phyloP scores from a whole-genome alignment of 2,113 vertebrate genomes.

The Phylloscopus whistleri region DNA sequence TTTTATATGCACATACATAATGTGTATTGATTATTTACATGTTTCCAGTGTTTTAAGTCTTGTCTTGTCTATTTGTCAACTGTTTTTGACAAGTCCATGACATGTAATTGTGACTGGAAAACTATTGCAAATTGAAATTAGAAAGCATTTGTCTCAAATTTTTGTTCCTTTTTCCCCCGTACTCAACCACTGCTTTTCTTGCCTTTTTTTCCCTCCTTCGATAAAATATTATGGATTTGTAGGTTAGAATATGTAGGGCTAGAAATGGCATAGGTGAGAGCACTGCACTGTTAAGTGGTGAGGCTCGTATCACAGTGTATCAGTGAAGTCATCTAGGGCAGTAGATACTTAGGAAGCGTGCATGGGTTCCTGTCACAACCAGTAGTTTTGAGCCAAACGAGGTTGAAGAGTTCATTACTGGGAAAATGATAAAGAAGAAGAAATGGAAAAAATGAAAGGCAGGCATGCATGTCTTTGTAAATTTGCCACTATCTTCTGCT shows the following conservation, averaged over 20 bases:
- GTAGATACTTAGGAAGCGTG: not conserved
- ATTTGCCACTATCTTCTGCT: not conserved
- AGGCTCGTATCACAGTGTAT: not conserved
- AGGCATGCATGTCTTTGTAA: not conserved
- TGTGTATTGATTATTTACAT: conserved; percentile 48
- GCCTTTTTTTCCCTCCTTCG: not conserved
- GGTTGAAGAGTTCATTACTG: not conserved
- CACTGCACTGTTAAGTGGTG: not conserved
- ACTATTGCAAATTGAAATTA: not conserved
- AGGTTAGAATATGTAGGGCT: not conserved
- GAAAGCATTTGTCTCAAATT: not conserved
- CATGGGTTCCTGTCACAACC: not conserved
- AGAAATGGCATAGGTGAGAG: not conserved
- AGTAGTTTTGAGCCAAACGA: not conserved
- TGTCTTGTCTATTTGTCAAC: conserved; percentile 58
- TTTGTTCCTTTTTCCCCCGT: not conserved
- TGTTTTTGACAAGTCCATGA: conserved; percentile 35
- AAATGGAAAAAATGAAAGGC: not conserved
- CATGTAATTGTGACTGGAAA: conserved; percentile 16
- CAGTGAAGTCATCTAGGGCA: not conserved
- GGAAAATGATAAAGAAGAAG: not conserved
- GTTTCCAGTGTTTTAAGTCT: conserved; percentile 53
- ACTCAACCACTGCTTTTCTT: not conserved
- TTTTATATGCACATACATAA: conserved; percentile 4
- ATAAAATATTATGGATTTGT: not conserved